Conservation (phyloP, 2,888 invertebrate genomes). For the Gisinianus flammeolus region DNA sequence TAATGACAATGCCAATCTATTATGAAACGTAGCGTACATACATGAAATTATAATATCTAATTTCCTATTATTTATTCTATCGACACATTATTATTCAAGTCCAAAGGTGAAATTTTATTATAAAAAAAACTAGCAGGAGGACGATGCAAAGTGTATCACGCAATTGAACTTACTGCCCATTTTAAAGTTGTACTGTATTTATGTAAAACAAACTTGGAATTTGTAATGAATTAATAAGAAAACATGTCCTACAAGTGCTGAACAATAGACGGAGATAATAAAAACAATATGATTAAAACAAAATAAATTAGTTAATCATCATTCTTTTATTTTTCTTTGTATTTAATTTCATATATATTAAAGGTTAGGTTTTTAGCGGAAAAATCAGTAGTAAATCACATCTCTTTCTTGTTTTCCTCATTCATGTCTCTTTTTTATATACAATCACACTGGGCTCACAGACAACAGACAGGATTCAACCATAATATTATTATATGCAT, state of each 20-base stretch:
- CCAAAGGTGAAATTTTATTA: background rate
- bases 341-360: constrained; percentile 5
- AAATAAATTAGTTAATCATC: constrained; percentile 9
- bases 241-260: too few species aligned
- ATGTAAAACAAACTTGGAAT: background rate
- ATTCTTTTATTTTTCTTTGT: constrained; percentile 8
- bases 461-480: constrained; percentile 14
- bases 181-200: background rate
- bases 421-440: background rate
- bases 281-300: background rate
- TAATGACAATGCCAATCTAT: too few species aligned
- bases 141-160: too few species aligned
- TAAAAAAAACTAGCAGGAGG: background rate
- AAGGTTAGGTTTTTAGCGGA: background rate
- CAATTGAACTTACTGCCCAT: too few species aligned
- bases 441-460: constrained; percentile 1
- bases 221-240: too few species aligned
- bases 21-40: too few species aligned
- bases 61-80: too few species aligned
- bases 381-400: background rate
- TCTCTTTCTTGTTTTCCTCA: background rate
- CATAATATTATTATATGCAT: background rate
- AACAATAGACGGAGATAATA: too few species aligned
- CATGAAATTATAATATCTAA: too few species aligned
- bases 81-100: background rate